Evolutionary conservation across 2,113 vertebrate species (phyloP), one percentile per base, ranked within the genome.

Genomic region (Anoplopoma fimbria): DNA sequence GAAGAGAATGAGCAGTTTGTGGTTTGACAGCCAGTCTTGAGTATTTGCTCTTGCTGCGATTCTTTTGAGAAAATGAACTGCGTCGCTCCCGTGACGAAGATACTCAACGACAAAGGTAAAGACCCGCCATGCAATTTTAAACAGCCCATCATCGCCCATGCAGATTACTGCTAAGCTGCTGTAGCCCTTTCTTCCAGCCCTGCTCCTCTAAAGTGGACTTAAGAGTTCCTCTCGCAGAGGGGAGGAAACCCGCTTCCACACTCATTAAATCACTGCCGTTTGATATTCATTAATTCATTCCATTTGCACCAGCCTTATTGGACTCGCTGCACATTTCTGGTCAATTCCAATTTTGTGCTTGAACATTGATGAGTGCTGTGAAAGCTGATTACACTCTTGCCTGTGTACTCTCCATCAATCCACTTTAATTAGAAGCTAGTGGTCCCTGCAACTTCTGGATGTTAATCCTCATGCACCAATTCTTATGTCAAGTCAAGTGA

Each of bases 121-220:
- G 87, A 87, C 83, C 77, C 34, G 79, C 87, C 61, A 91, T 93
- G 83, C 86, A 87, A 88, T 87, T 91, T 91, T 91, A 92, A 92
- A 90, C 74, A 86, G 84, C 80, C 72, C 84, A 75, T 91, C 86
- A 84, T 91, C 36, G 12, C 82, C 64, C 81, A 87, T 82, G 82
- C 86, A 92, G 89, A 88, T 91, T 91, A 91, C 84, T 29, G 86
- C 83, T 92, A 91, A 91, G 77, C 93, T 60, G 77, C 77, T 90
- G 81, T 87, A 64, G 83, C 75, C 79, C 80, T 87, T 92, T 88
- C 83, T 88, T 77, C 83, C 64, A 40, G 53, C 29, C 1, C 75
- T 74, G 69, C 84, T 83, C 60, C 10, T 86, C 79, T 87, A 58
- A 89, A 91, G 85, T 87, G 89, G 90, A 89, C 84, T 83, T 77